A percentile compares a stretch with the other conserved stretches of the same genome.
These are phyloP conservation scores for Odontocerum albicorne DNA, from an alignment of 2,888 invertebrate species.

Conservation along the genomic window DNA sequence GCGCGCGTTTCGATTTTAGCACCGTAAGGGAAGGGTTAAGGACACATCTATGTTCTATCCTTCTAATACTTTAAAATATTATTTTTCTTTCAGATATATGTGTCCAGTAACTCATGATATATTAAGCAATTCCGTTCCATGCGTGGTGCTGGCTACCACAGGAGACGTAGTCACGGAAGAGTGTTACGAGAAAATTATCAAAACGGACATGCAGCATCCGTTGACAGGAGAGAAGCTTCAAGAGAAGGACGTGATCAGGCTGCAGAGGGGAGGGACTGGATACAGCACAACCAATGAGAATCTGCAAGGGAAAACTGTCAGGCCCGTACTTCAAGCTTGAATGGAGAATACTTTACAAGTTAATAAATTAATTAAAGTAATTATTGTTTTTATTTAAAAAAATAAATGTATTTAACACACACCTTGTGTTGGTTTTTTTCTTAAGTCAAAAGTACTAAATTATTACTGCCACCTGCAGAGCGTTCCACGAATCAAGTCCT, in stretches of 20 bases:
- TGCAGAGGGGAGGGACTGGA: conserved; percentile 96
- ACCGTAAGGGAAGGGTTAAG: no score
- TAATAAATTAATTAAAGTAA: no score
- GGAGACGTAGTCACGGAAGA: conserved; percentile 58
- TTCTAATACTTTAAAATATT: background rate
- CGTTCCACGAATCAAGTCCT: no score
- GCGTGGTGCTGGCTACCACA: conserved; percentile 89
- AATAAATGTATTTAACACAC: no score
- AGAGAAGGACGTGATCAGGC: conserved; percentile 88
- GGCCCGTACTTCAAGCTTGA: conserved; percentile 83
- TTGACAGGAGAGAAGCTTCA: conserved; percentile 80
- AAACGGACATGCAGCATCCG: conserved; percentile 96
- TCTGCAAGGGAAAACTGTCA: conserved; percentile 78
- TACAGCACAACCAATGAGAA: conserved; percentile 85
- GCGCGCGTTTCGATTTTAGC: no score
- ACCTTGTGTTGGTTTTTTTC: no score
- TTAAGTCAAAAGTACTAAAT: no score
- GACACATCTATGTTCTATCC: no score
- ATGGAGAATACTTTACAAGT: no score
- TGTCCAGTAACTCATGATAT: conserved; percentile 97
- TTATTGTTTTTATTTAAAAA: no score
- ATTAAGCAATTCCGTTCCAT: conserved; percentile 90
- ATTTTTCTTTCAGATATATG: conserved; percentile 71
- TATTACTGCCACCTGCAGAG: no score
- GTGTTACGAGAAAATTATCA: conserved; percentile 94